Evolutionary conservation across 2,797 vertebrate genomes (phyloP).

Genomic region (Rhinichthys osculus): DNA sequence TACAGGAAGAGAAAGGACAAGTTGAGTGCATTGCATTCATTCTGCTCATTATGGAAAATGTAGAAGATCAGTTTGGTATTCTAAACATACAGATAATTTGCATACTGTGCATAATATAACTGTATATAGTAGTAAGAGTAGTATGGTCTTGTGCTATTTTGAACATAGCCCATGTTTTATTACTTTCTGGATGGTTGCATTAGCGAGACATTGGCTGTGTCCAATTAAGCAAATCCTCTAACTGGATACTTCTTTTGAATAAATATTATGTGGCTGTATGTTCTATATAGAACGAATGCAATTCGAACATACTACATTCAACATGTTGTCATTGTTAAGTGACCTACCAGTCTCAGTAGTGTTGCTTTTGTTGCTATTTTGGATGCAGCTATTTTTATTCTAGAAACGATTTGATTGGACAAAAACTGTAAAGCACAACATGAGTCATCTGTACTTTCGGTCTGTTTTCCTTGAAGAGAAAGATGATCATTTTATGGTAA

Average conservation of each 20-base stretch:
- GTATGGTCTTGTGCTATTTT: neutral
- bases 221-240: neutral
- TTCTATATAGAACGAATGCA: neutral
- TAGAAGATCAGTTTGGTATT: neutral
- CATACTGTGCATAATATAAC: neutral
- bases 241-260: neutral
- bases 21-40: too few species aligned
- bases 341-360: neutral
- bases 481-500: neutral
- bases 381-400: neutral
- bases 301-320: neutral
- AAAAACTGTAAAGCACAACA: neutral
- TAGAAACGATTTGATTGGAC: neutral
- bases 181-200: neutral
- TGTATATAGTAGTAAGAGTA: neutral
- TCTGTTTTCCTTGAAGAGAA: neutral
- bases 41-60: too few species aligned
- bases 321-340: neutral
- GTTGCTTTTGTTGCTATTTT: neutral
- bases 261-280: neutral
- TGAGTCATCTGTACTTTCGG: neutral
- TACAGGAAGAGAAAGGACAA: too few species aligned
- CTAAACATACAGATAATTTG: neutral
- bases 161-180: neutral
- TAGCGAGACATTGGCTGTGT: neutral